Conservation (phyloP, 37 sponge, comb jelly and placozoan genomes). For the Tethya wilhelma region DNA sequence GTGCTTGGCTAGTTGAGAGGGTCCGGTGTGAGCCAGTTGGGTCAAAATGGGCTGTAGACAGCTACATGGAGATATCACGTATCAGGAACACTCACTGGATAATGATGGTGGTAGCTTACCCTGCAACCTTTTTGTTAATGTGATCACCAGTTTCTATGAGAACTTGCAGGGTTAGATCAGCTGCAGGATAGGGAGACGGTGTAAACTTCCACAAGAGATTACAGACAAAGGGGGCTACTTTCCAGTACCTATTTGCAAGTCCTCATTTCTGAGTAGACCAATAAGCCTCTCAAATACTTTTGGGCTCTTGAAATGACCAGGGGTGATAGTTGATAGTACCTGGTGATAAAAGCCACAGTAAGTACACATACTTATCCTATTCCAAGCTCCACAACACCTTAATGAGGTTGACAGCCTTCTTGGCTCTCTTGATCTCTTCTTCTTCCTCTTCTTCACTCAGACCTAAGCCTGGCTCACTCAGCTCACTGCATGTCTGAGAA, state of each 20-base stretch:
- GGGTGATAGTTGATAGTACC: slow-evolving; percentile 44
- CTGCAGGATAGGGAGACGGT: background rate
- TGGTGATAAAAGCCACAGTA: background rate
- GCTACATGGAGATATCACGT: slow-evolving; percentile 7
- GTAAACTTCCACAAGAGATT: background rate
- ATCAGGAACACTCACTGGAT: background rate
- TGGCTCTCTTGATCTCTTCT: slow-evolving; percentile 24
- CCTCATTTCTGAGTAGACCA: slow-evolving; percentile 55
- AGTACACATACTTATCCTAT: background rate
- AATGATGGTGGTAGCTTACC: slow-evolving; percentile 8
- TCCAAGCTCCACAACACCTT: too few relatives aligned
- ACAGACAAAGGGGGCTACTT: background rate
- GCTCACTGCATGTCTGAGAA: background rate
- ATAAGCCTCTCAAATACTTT: slow-evolving; percentile 66
- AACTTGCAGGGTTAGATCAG: background rate
- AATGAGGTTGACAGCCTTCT: slow-evolving; percentile 47
- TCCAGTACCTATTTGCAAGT: slow-evolving; percentile 58
- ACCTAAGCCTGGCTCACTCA: slow-evolving; percentile 31
- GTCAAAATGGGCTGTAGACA: slow-evolving; percentile 72
- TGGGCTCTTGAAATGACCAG: slow-evolving; percentile 41
- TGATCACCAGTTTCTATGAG: slow-evolving; percentile 11
- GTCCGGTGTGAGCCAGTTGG: slow-evolving; percentile 60
- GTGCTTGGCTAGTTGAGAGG: slow-evolving; percentile 56
- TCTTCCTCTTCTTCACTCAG: slow-evolving; percentile 28
- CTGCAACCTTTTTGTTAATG: slow-evolving; percentile 16